Percentiles rank a stretch among this genome's conserved stretches.
phyloP scores from a whole-genome alignment of 2,113 vertebrate genomes.

The Dicentrarchus labrax region DNA sequence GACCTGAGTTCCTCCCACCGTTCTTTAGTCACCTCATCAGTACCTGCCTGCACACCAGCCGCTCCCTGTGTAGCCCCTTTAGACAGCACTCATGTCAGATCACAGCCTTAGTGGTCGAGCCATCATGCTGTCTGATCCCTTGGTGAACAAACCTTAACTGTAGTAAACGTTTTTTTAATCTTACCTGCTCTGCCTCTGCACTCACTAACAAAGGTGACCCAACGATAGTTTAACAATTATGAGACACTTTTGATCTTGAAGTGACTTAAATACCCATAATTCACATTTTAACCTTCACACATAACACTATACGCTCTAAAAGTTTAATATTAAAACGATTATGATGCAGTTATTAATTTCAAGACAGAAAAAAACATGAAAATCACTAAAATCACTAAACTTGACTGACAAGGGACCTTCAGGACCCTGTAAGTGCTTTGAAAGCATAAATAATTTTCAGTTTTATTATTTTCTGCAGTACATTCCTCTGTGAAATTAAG shows the following conservation, averaged over 20 bases:
- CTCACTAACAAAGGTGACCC: neutral
- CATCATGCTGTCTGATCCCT: neutral
- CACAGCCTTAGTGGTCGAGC: no score
- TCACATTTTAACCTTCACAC: neutral
- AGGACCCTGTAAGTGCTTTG: neutral
- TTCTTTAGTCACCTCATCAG: neutral
- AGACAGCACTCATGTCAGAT: no score
- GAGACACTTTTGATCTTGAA: neutral
- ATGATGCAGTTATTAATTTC: no score
- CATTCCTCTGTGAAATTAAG: slow-evolving; percentile 27
- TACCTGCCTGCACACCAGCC: slow-evolving; percentile 3
- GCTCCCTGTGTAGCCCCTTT: no score
- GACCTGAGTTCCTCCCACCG: neutral
- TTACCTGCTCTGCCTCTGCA: neutral
- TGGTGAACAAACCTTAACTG: neutral
- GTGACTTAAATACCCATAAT: neutral
- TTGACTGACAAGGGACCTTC: neutral
- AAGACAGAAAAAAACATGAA: neutral
- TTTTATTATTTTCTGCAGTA: neutral
- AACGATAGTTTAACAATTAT: neutral
- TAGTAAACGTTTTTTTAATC: neutral
- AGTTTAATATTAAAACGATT: neutral
- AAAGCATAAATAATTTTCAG: slow-evolving; percentile 13
- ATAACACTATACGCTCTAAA: neutral
- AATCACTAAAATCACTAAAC: neutral